Conservation (phyloP, 1,140 invertebrate genomes). For the Cydia pomonella region DNA sequence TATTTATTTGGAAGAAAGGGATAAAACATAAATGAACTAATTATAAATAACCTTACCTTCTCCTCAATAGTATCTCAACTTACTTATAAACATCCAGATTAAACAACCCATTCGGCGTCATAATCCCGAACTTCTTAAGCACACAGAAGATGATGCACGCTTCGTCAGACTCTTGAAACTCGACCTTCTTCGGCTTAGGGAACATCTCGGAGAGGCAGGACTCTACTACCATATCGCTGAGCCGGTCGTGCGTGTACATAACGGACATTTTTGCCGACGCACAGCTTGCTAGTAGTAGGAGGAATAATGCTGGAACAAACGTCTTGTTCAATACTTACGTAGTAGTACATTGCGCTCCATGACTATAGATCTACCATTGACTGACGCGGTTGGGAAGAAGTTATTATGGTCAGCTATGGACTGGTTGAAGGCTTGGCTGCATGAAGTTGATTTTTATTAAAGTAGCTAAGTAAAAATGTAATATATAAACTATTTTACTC, state of each 20-base stretch:
- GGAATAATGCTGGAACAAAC: slow-evolving; percentile 48
- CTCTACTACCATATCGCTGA: slow-evolving; percentile 60
- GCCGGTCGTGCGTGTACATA: slow-evolving; percentile 71
- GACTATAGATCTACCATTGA: not conserved
- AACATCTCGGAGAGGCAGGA: slow-evolving; percentile 70
- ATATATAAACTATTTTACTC: too few species aligned
- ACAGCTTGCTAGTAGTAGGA: slow-evolving; percentile 41
- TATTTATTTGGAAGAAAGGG: too few species aligned
- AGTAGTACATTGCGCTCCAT: not conserved
- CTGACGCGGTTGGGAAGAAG: too few species aligned
- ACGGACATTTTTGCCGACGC: slow-evolving; percentile 60
- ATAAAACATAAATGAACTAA: too few species aligned
- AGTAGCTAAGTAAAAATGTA: too few species aligned
- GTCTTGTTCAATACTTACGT: not conserved
- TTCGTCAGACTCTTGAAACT: slow-evolving; percentile 67
- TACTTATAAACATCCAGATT: slow-evolving; percentile 67
- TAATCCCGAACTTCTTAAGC: slow-evolving; percentile 68
- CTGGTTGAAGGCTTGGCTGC: too few species aligned
- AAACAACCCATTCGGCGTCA: slow-evolving; percentile 59
- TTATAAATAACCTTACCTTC: too few species aligned
- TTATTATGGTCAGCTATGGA: too few species aligned
- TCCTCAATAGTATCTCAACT: not conserved
- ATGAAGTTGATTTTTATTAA: too few species aligned
- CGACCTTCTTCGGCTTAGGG: slow-evolving; percentile 52
- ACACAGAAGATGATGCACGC: slow-evolving; percentile 72